Percentiles rank a stretch among this genome's conserved stretches.
Conservation (phyloP, 2,113 vertebrate genomes). For the Smithornis capensis region DNA sequence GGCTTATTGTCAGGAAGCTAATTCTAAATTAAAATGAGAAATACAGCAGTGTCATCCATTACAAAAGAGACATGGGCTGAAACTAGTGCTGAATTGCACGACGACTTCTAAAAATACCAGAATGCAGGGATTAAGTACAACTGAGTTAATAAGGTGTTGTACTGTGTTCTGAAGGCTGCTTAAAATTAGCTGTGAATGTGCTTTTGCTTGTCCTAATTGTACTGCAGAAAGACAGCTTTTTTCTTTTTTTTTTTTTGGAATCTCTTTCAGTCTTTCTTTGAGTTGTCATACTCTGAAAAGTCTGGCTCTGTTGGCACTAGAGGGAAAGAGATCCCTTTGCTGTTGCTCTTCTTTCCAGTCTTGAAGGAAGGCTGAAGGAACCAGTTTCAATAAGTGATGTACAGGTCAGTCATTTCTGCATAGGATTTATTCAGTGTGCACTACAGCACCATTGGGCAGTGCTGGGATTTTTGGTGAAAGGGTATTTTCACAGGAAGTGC, state of each 20-base stretch:
- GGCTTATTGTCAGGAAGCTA: neutral
- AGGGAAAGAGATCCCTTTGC: neutral
- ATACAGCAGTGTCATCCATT: neutral
- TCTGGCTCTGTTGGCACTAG: neutral
- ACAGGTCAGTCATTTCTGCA: neutral
- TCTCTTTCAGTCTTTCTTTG: neutral
- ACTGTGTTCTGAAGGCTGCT: slow-evolving; percentile 30
- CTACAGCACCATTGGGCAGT: fast-evolving
- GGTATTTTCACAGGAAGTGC: neutral
- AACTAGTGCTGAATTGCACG: slow-evolving; percentile 23
- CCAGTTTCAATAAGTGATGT: neutral
- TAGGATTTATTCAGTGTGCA: neutral
- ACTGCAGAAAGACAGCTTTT: neutral
- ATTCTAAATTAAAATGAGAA: slow-evolving; percentile 1
- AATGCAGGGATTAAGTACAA: slow-evolving; percentile 26
- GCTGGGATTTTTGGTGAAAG: neutral
- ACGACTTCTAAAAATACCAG: slow-evolving; percentile 47
- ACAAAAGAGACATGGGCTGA: neutral
- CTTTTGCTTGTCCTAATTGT: slow-evolving; percentile 43
- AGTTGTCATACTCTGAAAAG: neutral
- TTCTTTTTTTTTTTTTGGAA: neutral
- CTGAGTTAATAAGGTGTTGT: slow-evolving; percentile 25
- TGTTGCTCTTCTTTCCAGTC: neutral
- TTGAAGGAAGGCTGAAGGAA: neutral
- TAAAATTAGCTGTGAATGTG: slow-evolving; percentile 39